Evolutionary conservation across 2,797 vertebrate genomes (phyloP).

Genomic region (Anguilla marmorata): DNA sequence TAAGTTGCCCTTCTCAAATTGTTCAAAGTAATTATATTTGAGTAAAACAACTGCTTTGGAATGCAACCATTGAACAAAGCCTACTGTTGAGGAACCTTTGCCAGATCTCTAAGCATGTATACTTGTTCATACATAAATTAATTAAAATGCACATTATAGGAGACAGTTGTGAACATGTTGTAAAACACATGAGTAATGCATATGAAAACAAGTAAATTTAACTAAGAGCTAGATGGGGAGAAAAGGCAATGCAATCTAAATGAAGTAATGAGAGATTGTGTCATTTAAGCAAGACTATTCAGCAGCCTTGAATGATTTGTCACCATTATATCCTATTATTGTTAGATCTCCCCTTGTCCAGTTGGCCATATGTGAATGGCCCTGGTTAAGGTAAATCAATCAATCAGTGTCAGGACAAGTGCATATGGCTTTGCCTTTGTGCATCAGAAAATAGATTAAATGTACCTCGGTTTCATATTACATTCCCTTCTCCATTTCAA

Average conservation of each 20-base stretch:
- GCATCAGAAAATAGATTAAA: slow-evolving; percentile 38
- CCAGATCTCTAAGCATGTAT: neutral
- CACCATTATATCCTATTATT: slow-evolving; percentile 11
- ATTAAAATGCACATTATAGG: neutral
- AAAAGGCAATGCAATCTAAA: neutral
- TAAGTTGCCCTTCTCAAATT: neutral
- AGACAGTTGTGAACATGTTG: neutral
- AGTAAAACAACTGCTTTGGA: neutral
- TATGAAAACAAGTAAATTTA: neutral
- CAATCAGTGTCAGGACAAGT: slow-evolving; percentile 26
- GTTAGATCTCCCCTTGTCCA: slow-evolving; percentile 8
- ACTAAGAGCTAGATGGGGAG: neutral
- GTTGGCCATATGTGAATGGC: slow-evolving; percentile 14
- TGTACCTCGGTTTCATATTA: slow-evolving; percentile 45
- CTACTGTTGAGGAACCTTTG: neutral
- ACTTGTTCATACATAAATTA: neutral
- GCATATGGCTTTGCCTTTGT: neutral
- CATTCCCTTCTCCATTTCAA: slow-evolving; percentile 46
- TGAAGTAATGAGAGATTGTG: neutral
- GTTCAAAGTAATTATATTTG: neutral
- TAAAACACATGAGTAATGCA: neutral
- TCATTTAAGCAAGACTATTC: neutral
- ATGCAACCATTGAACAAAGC: neutral
- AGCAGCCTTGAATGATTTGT: slow-evolving; percentile 1
- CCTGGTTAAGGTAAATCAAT: slow-evolving; percentile 32